A percentile compares a stretch with the other conserved stretches of the same genome.
Evolutionary conservation across 1,140 invertebrate species (phyloP).

Genomic region (Leptopilina boulardi): DNA sequence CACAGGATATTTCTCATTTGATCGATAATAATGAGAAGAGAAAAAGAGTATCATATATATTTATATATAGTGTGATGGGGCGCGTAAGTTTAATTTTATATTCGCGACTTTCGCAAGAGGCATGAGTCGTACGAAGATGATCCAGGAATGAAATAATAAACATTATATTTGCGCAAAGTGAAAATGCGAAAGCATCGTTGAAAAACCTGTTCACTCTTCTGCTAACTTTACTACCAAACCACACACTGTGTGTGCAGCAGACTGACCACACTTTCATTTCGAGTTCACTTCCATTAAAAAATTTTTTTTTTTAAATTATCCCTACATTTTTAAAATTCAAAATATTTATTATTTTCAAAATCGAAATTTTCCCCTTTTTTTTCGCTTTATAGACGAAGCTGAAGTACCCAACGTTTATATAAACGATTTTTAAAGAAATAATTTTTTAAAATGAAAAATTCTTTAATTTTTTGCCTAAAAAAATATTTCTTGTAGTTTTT

Average conservation of each 20-base stretch:
- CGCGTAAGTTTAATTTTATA: slow-evolving; percentile 32
- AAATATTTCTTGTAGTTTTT: no score
- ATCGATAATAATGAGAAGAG: slow-evolving; percentile 14
- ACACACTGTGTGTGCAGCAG: neutral
- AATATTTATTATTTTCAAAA: no score
- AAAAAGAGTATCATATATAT: slow-evolving; percentile 24
- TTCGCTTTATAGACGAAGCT: no score
- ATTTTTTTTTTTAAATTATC: neutral
- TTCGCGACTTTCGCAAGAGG: slow-evolving; percentile 29
- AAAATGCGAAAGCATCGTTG: slow-evolving; percentile 33
- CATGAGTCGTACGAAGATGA: slow-evolving; percentile 13
- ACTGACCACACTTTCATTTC: slow-evolving; percentile 24
- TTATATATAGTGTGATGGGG: slow-evolving; percentile 24
- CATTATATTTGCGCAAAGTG: slow-evolving; percentile 24
- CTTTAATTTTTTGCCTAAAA: no score
- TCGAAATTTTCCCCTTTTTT: neutral
- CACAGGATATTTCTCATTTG: slow-evolving; percentile 6
- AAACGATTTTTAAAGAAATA: no score
- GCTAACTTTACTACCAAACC: neutral
- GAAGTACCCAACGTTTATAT: no score
- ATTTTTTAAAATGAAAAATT: no score
- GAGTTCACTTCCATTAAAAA: neutral
- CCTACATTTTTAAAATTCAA: neutral
- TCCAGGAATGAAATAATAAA: slow-evolving; percentile 31
- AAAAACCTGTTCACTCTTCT: slow-evolving; percentile 30